A percentile compares a stretch with the other conserved stretches of the same genome.
Conservation (phyloP, 2,888 invertebrate species). For the Lycaena phlaeas region DNA sequence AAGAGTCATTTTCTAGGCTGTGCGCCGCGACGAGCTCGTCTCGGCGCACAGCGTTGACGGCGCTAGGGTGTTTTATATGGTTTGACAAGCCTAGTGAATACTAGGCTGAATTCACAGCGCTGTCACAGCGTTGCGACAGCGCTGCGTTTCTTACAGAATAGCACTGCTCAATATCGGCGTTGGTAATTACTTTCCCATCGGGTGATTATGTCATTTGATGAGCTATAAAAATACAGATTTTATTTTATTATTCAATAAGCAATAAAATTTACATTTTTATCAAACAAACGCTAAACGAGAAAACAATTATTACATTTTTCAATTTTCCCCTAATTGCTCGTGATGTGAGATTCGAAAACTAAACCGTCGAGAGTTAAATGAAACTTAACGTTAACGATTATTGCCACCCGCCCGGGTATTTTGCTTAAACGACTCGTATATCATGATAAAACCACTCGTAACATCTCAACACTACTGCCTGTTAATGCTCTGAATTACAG, state of each 20-base stretch:
- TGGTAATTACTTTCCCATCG: not conserved
- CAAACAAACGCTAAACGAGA: not conserved
- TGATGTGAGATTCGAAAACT: constrained; percentile 33
- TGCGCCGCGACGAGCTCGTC: no score
- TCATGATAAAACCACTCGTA: constrained; percentile 35
- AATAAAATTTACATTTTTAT: not conserved
- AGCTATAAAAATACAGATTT: no score
- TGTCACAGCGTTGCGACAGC: no score
- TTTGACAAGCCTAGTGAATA: no score
- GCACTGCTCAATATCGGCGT: not conserved
- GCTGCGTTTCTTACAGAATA: no score
- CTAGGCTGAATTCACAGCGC: no score
- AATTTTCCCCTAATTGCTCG: constrained; percentile 4
- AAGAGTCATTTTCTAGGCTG: no score
- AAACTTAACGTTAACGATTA: constrained; percentile 53
- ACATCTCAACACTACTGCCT: constrained; percentile 24
- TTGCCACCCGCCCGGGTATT: constrained; percentile 39
- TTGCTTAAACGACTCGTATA: constrained; percentile 47
- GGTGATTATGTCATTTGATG: not conserved
- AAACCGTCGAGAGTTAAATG: constrained; percentile 38
- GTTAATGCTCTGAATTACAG: constrained; percentile 12
- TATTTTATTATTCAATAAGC: not conserved
- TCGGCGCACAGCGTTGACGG: no score
- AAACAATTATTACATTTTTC: not conserved
- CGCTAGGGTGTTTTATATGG: no score